Evolutionary conservation across 2,888 invertebrate genomes (phyloP), one percentile per base, ranked within the genome.

Genomic region (Allophyes oxyacanthae): DNA sequence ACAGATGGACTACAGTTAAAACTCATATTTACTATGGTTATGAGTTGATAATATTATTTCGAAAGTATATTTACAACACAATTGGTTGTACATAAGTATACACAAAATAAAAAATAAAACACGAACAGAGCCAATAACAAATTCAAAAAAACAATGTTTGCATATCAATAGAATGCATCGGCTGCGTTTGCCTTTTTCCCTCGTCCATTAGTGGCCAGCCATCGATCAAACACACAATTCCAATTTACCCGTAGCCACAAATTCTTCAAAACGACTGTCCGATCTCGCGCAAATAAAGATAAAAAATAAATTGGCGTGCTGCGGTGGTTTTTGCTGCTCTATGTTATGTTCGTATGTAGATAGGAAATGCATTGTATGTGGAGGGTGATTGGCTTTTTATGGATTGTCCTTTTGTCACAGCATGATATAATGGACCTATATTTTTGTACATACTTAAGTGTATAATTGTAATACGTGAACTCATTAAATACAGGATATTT

Each of bases 191-290:
- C 77, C 83, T 83, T 82, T 83, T 81, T 79, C 77, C 62, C 55
- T 65, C 65, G 74, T 79, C 88, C 89, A 88, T 89, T 88, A 88
- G 84, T 79, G 80, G 74, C 72, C 76, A 49, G 80, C 82, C 87
- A 92, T 91, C 90, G 87, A 91, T 92, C 91, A 90, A 87, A 87
- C 79, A 82, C 85, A 85, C 90, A 84, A 88, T 89, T 88, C 89
- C 92, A 92, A 91, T 92, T 92, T 91, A 91, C 92, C 91, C 87
- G 84, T 87, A 83, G 83, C 90, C 90, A 91, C 91, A 91, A 91
- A 91, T 91, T 89, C 91, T 88, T 90, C 88, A 89, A 88, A 88
- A 86, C 86, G 84, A 86, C 86, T 86, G 86, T 79, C 85, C 83
- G 78, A 79, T 82, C 79, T 67, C 73, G 74, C 70, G 64, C 79